Evolutionary conservation across 2,888 invertebrate species (phyloP), one percentile per base, ranked within the genome.

Genomic region (Troglohyphantes excavatus): DNA sequence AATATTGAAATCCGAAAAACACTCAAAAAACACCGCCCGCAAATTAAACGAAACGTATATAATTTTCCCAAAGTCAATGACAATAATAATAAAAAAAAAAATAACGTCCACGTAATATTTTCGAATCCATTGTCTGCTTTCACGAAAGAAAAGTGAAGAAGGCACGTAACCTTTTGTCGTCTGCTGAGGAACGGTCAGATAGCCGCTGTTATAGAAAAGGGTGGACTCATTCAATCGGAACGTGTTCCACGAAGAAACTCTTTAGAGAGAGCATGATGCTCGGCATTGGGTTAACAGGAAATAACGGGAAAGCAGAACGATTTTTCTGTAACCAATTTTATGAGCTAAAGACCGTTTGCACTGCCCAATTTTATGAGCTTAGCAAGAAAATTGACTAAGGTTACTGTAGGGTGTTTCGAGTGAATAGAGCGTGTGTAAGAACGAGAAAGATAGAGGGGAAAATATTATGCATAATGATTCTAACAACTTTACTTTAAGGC

Each of bases 121-220:
- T 73, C 43, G 39, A 65, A 63, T 65, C 65, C 9, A 65, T 78
- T 78, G 29, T 78, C 39, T n/a, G n/a, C 21, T 26, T 63, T 78
- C 46, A 23, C 21, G n/a, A 43, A 33, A 23, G 11, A 61, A 63
- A 23, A 33, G 27, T 65, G 39, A 61, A 11, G 9, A 21, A 61
- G 26, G 59, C 75, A 59, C 76, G 61, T 19, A 61, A 59, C 6
- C 23, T 17, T 17, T 61, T 61, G n/a, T 68, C 33, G 39, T 78
- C 26, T 72, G 33, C 7, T 33, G 19, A 21, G 75, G 13, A 21
- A 21, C 68, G 33, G 19, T 19, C 19, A 46, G 39, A 72, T 23
- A 72, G 5, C 19, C 21, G 11, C 9, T n/a, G 63, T 63, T 26
- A 61, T 11, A 63, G 59, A 63, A 63, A 63, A 63, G 23, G 27